phyloP scores from a whole-genome alignment of 2,797 vertebrate species.

The Chaenodraco wilsoni region DNA sequence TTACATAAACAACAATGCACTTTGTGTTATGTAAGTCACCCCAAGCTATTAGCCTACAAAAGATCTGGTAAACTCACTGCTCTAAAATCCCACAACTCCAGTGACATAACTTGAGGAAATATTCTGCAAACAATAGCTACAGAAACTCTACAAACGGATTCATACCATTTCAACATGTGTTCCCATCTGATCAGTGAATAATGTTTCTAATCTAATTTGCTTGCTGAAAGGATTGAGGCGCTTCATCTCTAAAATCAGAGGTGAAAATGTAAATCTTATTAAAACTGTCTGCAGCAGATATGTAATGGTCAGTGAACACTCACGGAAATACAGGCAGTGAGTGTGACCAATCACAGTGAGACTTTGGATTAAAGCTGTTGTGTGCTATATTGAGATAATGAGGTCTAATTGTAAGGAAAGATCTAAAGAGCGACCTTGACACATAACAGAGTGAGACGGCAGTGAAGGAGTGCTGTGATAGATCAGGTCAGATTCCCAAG shows the following conservation, averaged over 20 bases:
- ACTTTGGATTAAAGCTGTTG: constrained; percentile 66
- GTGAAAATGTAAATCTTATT: constrained; percentile 43
- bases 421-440: constrained; percentile 59
- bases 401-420: constrained; percentile 63
- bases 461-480: background rate
- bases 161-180: background rate
- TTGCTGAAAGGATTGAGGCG: background rate
- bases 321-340: constrained; percentile 4
- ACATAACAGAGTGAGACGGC: constrained; percentile 16
- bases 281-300: constrained; percentile 18
- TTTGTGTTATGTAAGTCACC: background rate
- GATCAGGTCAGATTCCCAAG: constrained; percentile 26
- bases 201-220: background rate
- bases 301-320: constrained; percentile 21
- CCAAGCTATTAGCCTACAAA: background rate
- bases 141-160: background rate
- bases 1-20: background rate
- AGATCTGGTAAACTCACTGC: background rate
- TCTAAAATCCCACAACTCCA: background rate
- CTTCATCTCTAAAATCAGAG: background rate
- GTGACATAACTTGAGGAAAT: background rate
- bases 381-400: constrained; percentile 69
- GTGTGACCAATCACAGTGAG: constrained; percentile 17
- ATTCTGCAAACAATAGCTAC: background rate
- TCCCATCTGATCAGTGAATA: background rate